phyloP scores from a whole-genome alignment of 2,797 vertebrate species.

The Pristis pectinata region DNA sequence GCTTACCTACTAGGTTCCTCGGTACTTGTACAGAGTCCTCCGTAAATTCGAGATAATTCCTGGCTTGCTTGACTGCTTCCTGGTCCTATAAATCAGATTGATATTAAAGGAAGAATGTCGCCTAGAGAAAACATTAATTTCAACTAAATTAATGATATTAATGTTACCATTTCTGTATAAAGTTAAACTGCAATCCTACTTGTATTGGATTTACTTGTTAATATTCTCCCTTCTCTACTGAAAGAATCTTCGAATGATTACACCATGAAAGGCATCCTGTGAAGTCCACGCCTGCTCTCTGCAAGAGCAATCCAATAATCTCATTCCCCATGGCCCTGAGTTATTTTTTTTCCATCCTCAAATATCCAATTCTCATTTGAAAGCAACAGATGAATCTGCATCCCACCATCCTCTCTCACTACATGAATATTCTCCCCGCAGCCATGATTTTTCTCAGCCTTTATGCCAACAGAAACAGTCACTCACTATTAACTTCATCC shows the following conservation, averaged over 20 bases:
- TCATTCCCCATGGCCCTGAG: too few species aligned
- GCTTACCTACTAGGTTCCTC: constrained; percentile 91
- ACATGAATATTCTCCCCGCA: too few species aligned
- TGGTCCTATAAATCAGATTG: constrained; percentile 68
- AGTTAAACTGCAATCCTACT: background rate
- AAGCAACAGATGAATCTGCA: too few species aligned
- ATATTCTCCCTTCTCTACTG: background rate
- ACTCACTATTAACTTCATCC: too few species aligned
- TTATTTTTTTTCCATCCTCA: too few species aligned
- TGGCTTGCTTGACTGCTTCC: constrained; percentile 89
- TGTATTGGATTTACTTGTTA: background rate
- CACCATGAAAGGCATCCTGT: too few species aligned
- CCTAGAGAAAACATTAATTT: constrained; percentile 38
- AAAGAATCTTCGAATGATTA: background rate
- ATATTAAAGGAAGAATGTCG: constrained; percentile 38
- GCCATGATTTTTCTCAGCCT: too few species aligned
- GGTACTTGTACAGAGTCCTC: constrained; percentile 97
- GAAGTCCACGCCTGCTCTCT: too few species aligned
- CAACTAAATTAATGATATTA: constrained; percentile 38
- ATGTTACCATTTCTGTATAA: constrained; percentile 10
- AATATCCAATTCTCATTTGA: too few species aligned
- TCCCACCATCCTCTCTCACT: too few species aligned
- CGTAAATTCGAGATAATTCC: constrained; percentile 93
- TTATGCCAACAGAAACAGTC: too few species aligned
- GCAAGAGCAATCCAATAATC: too few species aligned